These are phyloP conservation scores for Ranitomeya variabilis DNA, from an alignment of 2,113 vertebrate species.

Conservation along the genomic window DNA sequence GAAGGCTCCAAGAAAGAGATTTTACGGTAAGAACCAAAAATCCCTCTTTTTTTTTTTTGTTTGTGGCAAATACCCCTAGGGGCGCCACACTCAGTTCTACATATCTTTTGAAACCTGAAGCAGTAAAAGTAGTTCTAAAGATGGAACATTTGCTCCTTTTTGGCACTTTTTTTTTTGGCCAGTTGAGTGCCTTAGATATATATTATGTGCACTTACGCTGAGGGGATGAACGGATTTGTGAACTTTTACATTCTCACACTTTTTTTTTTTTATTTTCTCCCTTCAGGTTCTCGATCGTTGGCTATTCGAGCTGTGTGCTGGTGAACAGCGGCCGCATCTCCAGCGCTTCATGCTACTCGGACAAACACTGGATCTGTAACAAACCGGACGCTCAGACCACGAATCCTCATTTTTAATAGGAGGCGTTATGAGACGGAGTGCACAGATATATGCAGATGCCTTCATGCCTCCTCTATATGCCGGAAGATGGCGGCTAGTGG, in stretches of 20 bases:
- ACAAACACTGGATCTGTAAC: conserved; percentile 8
- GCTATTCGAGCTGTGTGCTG: not conserved
- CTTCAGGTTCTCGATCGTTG: not conserved
- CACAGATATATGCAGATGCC: not conserved
- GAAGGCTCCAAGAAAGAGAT: no score
- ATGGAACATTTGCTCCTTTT: no score
- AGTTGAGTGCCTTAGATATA: no score
- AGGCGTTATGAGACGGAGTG: not conserved
- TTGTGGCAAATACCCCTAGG: no score
- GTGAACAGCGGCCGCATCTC: not conserved
- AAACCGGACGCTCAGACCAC: not conserved
- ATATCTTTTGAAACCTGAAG: no score
- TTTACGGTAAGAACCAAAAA: no score
- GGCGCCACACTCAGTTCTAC: no score
- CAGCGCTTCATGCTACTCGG: conserved; percentile 15
- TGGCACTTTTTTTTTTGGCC: no score
- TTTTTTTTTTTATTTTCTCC: not conserved
- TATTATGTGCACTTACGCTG: fast-evolving
- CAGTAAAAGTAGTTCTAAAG: no score
- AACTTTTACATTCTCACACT: no score
- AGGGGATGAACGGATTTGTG: no score
- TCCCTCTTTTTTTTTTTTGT: no score
- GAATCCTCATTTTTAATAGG: not conserved
- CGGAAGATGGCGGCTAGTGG: not conserved
- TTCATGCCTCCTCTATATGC: not conserved